Base-by-base conservation (phyloP, 1,140 invertebrate species). In the Eumaeus atala region DNA sequence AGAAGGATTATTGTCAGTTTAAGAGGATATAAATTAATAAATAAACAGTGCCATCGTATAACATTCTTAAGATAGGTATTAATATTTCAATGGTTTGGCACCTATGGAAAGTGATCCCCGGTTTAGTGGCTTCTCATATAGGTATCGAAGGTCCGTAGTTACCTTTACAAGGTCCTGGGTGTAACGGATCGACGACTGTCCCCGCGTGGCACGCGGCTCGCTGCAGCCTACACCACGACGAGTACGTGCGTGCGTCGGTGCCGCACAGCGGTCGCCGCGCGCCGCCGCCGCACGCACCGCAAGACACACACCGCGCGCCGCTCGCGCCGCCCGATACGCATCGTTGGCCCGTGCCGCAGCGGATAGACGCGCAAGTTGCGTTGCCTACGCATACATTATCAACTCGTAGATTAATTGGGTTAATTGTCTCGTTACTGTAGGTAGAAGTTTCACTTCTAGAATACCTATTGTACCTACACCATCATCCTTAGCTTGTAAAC, bases 221-320 rank as follows among this genome's bases (percentile, higher is more conserved):
- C 67, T 94, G 91, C 91, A 97, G 93, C 62, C 96, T 92, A 86
- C 96, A 97, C 92, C 94, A 96, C 40, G 94, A 95, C 18, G 90
- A 88, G 83, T 97, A 97, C 0, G 95, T 96, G 62, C 90, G 90
- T 65, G 94, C 92, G 82, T 97, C 95, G 48, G 90, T 91, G 50
- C 94, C 95, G 87, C 96, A 97, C 42, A 97, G 70, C 68, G 88
- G 74, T 57, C 88, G 84, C 61, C 87, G 73, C 75, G 89, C 70
- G 67, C 89, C 87, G 51, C 84, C 67, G 57, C 90, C 91, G 74
- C 95, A 96, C 59, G 92, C 91, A 42, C 94, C 93, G 85, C 95
- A 96, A 53, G 92, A 92, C 40, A 95, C 93, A 83, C 95, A 96
- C 1, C 95, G 95, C 62, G 90, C 89, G 9, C 91, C 91, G 5